Evolutionary conservation across 2,888 invertebrate species (phyloP).

Genomic region (Bombylius major): DNA sequence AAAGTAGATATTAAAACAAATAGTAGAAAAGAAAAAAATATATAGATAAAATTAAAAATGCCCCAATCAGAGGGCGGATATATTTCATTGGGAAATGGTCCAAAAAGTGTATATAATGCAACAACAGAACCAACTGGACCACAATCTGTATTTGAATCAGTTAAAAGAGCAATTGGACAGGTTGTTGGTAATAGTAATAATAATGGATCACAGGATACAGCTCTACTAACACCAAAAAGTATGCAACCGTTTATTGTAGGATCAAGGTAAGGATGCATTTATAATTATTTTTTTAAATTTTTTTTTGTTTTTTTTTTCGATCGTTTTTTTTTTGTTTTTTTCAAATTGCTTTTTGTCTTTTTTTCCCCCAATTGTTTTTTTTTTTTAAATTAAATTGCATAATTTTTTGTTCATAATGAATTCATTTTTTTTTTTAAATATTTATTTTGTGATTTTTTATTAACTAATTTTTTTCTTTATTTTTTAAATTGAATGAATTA

Average conservation of each 20-base stretch:
- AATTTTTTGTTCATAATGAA: no score
- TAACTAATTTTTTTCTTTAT: no score
- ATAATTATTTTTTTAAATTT: neutral
- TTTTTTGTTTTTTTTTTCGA: conserved; percentile 1
- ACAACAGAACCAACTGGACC: conserved; percentile 37
- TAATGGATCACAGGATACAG: conserved; percentile 23
- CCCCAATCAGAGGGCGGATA: conserved; percentile 37
- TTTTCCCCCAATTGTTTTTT: neutral
- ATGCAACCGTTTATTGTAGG: conserved; percentile 31
- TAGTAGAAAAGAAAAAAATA: neutral
- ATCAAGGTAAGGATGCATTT: conserved; percentile 31
- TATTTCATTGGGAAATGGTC: conserved; percentile 32
- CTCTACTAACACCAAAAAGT: conserved; percentile 29
- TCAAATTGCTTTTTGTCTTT: neutral
- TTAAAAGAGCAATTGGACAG: conserved; percentile 35
- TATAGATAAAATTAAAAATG: conserved; percentile 20
- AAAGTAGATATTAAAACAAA: neutral
- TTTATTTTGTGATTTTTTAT: no score
- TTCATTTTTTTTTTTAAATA: no score
- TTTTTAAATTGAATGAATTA: no score
- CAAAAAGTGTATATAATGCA: conserved; percentile 33
- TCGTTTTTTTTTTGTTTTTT: neutral
- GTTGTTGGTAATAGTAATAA: conserved; percentile 28
- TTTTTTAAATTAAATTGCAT: neutral
- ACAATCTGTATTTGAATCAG: conserved; percentile 33